Base-by-base conservation (phyloP, 1,140 invertebrate genomes). In the Drosophila parvula region DNA sequence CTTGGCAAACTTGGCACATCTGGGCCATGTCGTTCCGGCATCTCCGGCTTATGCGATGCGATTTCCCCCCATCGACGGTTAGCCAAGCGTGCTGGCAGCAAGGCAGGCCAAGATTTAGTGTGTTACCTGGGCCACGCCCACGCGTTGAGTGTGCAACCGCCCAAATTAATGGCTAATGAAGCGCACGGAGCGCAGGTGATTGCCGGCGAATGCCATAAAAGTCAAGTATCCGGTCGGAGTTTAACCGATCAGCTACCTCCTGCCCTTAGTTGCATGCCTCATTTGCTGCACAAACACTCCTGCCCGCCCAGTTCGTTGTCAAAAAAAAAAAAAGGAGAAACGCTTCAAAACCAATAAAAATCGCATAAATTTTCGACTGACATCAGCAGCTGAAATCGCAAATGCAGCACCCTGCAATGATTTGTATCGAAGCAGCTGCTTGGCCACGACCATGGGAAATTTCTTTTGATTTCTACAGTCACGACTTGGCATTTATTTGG, bases 161-260 rank as follows among this genome's bases (percentile, higher is more conserved):
- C 62, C 60, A 80, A 88, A 86, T 82, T 82, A 88, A 88, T 83
- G 67, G 67, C 83, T 86, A 86, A 86, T 88, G 83, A 86, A 82
- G 83, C 83, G 59, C 45, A 76, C 12, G 63, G 38, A 58, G 56
- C 48, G 45, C 32, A 70, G 74, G 36, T 65, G 44, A 68, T 50
- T 68, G n/a, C 59, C 58, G 57, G 36, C 16, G 57, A 83, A 47
- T 30, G 75, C 70, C 67, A 82, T 83, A 83, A 76, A 82, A 86
- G 56, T 88, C 76, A 83, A 88, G 79, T 69, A 71, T 53, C 22
- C 65, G 45, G 61, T 47, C 38, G 61, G 61, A 69, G 65, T 69
- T 64, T 43, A 51, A 58, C 43, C 57, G 59, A 63, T 30, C 28
- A 67, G 40, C 53, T 78, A 58, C 55, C 38, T 48, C 32, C 28